These are phyloP conservation scores for Camptogramma bilineatum DNA, from an alignment of 2,888 invertebrate species.

Conservation along the genomic window DNA sequence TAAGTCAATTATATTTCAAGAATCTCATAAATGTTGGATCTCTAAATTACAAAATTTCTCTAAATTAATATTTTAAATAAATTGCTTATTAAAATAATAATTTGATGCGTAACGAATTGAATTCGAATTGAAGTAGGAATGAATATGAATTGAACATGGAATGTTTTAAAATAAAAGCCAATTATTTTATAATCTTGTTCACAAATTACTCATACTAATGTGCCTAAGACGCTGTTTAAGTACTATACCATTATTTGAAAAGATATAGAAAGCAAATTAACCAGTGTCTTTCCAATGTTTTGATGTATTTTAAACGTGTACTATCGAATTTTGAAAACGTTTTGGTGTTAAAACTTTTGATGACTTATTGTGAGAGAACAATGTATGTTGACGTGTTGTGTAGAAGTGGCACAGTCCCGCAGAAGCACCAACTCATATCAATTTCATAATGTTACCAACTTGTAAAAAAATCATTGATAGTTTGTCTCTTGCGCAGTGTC, in stretches of 20 bases:
- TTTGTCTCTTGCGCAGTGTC: slow-evolving; percentile 17
- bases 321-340: slow-evolving; percentile 44
- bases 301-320: slow-evolving; percentile 39
- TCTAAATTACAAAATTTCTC: slow-evolving; percentile 30
- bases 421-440: slow-evolving; percentile 10
- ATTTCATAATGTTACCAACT: background rate
- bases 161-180: slow-evolving; percentile 5
- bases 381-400: slow-evolving; percentile 10
- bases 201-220: slow-evolving; percentile 48
- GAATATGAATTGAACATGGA: background rate
- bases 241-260: slow-evolving; percentile 29
- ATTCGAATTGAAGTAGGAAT: background rate
- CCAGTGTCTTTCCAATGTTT: slow-evolving; percentile 43
- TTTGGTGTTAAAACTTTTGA: slow-evolving; percentile 39
- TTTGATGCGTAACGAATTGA: background rate
- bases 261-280: slow-evolving; percentile 47
- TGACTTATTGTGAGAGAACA: slow-evolving; percentile 7
- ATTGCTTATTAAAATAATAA: slow-evolving; percentile 10
- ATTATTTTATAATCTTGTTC: slow-evolving; percentile 22
- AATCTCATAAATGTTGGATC: slow-evolving; percentile 34
- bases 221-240: slow-evolving; percentile 64
- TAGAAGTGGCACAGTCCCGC: slow-evolving; percentile 22
- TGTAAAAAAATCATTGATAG: background rate
- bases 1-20: slow-evolving; percentile 38
- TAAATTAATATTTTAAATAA: slow-evolving; percentile 9